These are phyloP conservation scores for Plemyria rubiginata DNA, from an alignment of 2,888 invertebrate species.

Conservation along the genomic window DNA sequence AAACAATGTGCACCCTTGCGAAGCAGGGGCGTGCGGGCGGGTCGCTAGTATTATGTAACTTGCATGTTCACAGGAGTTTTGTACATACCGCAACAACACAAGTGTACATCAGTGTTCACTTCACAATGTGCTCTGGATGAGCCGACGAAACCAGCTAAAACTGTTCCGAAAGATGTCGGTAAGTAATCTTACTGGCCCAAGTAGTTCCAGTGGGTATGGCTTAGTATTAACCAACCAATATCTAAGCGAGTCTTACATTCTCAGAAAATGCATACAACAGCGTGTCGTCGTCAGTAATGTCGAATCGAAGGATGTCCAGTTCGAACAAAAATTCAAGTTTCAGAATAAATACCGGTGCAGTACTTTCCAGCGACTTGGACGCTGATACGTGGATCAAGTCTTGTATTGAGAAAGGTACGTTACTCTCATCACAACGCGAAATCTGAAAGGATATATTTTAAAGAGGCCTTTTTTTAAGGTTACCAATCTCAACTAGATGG, in stretches of 20 bases:
- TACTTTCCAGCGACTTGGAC: slow-evolving; percentile 54
- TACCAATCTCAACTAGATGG: slow-evolving; percentile 37
- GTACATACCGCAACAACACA: slow-evolving; percentile 9
- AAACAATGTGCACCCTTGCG: too few species aligned
- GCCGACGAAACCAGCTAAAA: slow-evolving; percentile 18
- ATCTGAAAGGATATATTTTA: not conserved
- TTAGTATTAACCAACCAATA: not conserved
- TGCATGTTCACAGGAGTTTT: slow-evolving; percentile 6
- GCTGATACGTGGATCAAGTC: slow-evolving; percentile 61
- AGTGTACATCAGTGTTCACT: slow-evolving; percentile 38
- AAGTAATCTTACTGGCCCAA: not conserved
- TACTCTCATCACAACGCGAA: not conserved
- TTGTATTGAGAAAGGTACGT: slow-evolving; percentile 45
- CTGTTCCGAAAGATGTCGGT: slow-evolving; percentile 5
- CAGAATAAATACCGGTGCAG: slow-evolving; percentile 28
- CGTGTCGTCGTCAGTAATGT: slow-evolving; percentile 36
- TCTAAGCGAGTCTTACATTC: not conserved
- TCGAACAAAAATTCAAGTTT: slow-evolving; percentile 25
- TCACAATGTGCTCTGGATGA: slow-evolving; percentile 34
- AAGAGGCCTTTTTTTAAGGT: slow-evolving; percentile 15
- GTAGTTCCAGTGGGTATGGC: not conserved
- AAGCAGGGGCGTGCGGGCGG: too few species aligned
- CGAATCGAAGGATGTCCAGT: slow-evolving; percentile 37
- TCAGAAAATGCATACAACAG: slow-evolving; percentile 36
- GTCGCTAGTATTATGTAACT: too few species aligned